Base-by-base conservation (phyloP, 2,888 invertebrate genomes). In the Drosophila lutescens region DNA sequence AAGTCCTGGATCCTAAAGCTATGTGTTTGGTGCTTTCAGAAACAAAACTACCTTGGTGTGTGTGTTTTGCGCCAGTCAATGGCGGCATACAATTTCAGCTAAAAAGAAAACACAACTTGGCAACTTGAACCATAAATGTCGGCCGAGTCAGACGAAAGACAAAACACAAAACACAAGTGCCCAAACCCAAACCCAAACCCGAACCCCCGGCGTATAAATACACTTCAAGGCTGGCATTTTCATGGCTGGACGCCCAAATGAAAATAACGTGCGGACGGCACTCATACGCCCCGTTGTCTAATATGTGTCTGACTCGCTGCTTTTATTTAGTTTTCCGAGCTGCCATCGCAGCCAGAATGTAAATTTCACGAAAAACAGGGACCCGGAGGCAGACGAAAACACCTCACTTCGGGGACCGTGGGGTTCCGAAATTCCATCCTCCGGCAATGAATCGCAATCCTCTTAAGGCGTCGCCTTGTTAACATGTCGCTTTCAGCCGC, bases 1-100 rank as follows among this genome's bases (percentile, higher is more conserved):
- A 78, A 84, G 80, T 87, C 78, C 82, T 78, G 54, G 73, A 65
- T 74, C 86, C 83, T 34, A 74, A 75, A 81, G 85, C 82, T 67
- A 76, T 34, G 34, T 34, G 5, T 81, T 83, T 78, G 34, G 78
- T 20, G 38, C 58, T 20, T 17, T 9, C 40, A 20, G 55, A 47
- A 17, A 55, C 41, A 56, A 79, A 47, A 70, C 60, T 55, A 51
- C 57, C 41, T 41, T 17, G 43, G 46, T 55, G 40, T 65, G 8
- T 49, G 53, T 51, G 23, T 53, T 17, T 44, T 53, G 49, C 13
- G 36, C 67, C 74, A 65, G 87, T 84, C 81, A 86, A 86, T 84
- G 81, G 73, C 53, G 76, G 71, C 81, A 79, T 77, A 81, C 75
- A 86, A 84, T 84, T 80, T 86, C 62, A 59, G 44, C 54, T 55